phyloP scores from a whole-genome alignment of 2,888 invertebrate genomes.

The Phortica magna region DNA sequence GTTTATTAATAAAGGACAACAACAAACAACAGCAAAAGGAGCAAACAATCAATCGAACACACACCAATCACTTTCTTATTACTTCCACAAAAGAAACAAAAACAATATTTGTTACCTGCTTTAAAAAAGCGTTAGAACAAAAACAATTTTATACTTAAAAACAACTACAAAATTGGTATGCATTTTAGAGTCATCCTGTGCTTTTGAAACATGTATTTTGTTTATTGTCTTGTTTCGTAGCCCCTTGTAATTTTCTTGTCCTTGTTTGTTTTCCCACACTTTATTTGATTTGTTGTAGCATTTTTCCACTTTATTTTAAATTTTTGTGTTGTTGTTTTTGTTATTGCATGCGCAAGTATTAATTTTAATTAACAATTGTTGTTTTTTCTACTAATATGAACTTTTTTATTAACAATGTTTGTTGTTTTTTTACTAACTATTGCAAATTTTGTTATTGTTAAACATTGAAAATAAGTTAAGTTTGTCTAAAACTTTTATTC shows the following conservation, averaged over 20 bases:
- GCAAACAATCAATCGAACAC: background rate
- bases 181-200: constrained; percentile 1
- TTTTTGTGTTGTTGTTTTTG: constrained; percentile 68
- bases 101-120: constrained; percentile 7
- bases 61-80: background rate
- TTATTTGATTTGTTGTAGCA: constrained; percentile 4
- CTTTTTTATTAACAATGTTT: no score
- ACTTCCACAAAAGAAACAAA: background rate
- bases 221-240: background rate
- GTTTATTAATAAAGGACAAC: constrained; percentile 61
- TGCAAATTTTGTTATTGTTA: no score
- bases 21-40: constrained; percentile 14
- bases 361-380: constrained; percentile 20
- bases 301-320: constrained; percentile 10
- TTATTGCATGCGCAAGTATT: constrained; percentile 61
- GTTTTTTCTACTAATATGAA: background rate
- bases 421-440: no score
- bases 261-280: constrained; percentile 13
- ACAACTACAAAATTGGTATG: constrained; percentile 25
- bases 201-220: background rate
- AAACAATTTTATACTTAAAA: background rate
- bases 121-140: background rate
- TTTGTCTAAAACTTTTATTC: no score
- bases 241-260: background rate
- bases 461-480: no score